Evolutionary conservation across 2,797 vertebrate genomes (phyloP), one percentile per base, ranked within the genome.

Genomic region (Rousettus madagascariensis): DNA sequence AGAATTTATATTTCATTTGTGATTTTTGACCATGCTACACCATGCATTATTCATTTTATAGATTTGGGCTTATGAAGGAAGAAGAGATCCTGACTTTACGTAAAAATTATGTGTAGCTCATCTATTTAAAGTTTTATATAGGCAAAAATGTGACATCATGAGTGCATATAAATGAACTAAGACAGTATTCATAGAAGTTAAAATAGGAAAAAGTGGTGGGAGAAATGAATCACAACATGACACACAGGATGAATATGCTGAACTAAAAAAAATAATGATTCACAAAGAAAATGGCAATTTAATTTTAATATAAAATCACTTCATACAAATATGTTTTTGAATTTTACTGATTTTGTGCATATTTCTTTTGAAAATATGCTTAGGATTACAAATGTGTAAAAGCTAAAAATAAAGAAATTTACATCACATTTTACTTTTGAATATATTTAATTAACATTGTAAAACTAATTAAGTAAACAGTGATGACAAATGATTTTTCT

Each of bases 181-280:
- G 26, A 46, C 28, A 78, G 55, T 63, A 5, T 77, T 96, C 69
- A 83, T 30, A 79, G 57, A 89, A 74, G 63, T 93, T 95, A 96
- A 96, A 96, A 95, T 68, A 91, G n/a, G 86, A 96, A 95, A 96
- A 86, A n/a, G 57, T 68, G 41, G 86, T 97, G 74, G 94, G 84
- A 96, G 96, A 95, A 93, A 68, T 97, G 93, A 97, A 86, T 94
- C 95, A 96, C 53, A 69, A 26, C 4, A 55, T 86, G 90, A 94
- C 86, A 95, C 46, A 91, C 6, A 71, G 20, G 49, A 87, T 94
- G 68, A 93, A 80, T 86, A 86, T 86, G 38, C 41, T 55, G 8
- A 91, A 86, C 51, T 86, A 74, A 91, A 95, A 87, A 90, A 41
- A 79, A 49, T 8, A 72, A 36, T 33, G 68, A 93, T 80, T 95